Evolutionary conservation across 2,113 vertebrate species (phyloP), one percentile per base, ranked within the genome.

Genomic region (Phrynosoma platyrhinos): DNA sequence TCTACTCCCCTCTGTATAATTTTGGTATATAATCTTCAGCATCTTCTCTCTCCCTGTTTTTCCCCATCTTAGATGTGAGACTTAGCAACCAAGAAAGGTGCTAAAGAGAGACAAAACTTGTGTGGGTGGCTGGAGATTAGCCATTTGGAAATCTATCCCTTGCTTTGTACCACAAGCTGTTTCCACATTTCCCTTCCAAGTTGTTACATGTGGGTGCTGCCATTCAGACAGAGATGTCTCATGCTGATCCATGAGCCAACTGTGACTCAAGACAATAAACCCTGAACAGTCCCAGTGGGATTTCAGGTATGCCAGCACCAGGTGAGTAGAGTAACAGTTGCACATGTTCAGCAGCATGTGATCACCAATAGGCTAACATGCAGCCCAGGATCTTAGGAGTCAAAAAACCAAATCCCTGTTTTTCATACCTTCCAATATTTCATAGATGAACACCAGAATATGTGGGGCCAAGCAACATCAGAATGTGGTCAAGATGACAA

Each of bases 41-140:
- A 86, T 90, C 93, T 95, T 90, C 90, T 91, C 71, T 90, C 8
- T 75, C 92, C 79, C 91, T 84, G 84, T 93, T 89, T 91, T 90
- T 89, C 8, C 40, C 20, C 40, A 93, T 81, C 94, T 95, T 94
- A 93, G 94, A 95, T 91, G 94, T 90, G 89, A 95, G 94, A 95
- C 93, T 95, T 95, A 95, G 95, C 94, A 94, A 93, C 93, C n/a
- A 91, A 88, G 93, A 95, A 94, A 95, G 95, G 95, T 95, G 95
- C 92, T 95, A 94, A 95, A 94, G 95, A 95, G 95, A 95, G 94
- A 94, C 94, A 91, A 94, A 95, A 95, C 95, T 95, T 87, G 93
- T 94, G 95, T 89, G 94, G 95, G 95, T 40, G 94, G 92, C 93
- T 94, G 95, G 93, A 95, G 94, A 95, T 94, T 94, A 93, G 94